Evolutionary conservation across 2,113 vertebrate genomes (phyloP).

Genomic region (Nothocercus julius): DNA sequence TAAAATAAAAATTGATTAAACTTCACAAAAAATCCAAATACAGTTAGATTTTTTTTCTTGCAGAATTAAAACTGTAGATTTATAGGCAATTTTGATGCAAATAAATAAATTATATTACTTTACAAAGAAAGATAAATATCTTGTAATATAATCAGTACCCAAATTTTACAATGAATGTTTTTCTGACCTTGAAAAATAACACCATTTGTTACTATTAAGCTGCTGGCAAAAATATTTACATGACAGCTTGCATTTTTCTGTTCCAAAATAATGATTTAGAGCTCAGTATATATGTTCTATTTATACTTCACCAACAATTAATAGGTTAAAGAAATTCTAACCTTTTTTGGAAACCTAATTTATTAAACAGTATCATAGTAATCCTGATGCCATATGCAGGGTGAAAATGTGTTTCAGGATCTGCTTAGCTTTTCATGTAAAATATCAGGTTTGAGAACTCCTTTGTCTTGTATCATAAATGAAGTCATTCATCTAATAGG

Average conservation of each 20-base stretch:
- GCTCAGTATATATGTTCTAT: neutral
- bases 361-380: neutral
- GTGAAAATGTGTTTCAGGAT: neutral
- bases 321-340: constrained; percentile 18
- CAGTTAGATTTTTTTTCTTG: neutral
- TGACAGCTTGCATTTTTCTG: constrained; percentile 14
- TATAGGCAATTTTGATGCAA: neutral
- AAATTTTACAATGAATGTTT: neutral
- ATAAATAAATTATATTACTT: neutral
- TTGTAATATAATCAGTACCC: neutral
- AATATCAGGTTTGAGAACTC: neutral
- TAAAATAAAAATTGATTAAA: neutral
- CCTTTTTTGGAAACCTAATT: constrained; percentile 26
- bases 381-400: neutral
- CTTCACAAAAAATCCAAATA: neutral
- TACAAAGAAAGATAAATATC: neutral
- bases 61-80: neutral
- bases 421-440: neutral
- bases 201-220: constrained; percentile 31
- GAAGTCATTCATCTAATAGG: neutral
- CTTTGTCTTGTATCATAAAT: neutral
- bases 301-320: constrained; percentile 32
- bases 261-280: constrained; percentile 35
- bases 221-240: constrained; percentile 34
- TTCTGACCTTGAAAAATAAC: constrained; percentile 3